A percentile compares a stretch with the other conserved stretches of the same genome.
Evolutionary conservation across 2,113 vertebrate genomes (phyloP).

Genomic region (Loxodonta africana): DNA sequence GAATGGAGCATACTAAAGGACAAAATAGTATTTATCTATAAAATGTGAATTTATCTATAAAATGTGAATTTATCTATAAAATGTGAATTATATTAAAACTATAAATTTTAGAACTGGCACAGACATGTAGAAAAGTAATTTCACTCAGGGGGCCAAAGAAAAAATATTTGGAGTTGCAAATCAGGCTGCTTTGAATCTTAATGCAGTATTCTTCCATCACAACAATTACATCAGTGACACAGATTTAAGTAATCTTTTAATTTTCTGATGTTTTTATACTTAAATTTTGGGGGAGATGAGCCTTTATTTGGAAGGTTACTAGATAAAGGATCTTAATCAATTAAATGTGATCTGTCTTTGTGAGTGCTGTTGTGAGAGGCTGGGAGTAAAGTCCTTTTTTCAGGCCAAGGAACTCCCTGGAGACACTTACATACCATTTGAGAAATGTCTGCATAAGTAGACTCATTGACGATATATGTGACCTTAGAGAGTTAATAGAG

Average conservation of each 20-base stretch:
- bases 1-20: neutral
- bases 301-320: slow-evolving; percentile 45
- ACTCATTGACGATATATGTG: neutral
- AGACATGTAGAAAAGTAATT: neutral
- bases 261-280: slow-evolving; percentile 10
- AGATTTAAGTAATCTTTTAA: neutral
- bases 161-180: neutral
- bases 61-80: neutral
- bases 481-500: neutral
- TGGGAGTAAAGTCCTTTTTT: neutral
- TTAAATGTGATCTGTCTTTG: slow-evolving; percentile 16
- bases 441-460: neutral
- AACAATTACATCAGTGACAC: neutral
- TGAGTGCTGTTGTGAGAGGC: neutral
- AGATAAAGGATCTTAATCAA: slow-evolving; percentile 28
- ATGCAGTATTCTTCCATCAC: neutral
- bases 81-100: slow-evolving; percentile 20
- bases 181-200: neutral
- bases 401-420: neutral
- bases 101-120: neutral
- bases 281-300: neutral
- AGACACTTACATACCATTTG: neutral
- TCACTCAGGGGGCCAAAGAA: neutral
- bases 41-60: neutral
- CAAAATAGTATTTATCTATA: neutral